phyloP scores from a whole-genome alignment of 2,888 invertebrate genomes.

The Miltochrista miniata region DNA sequence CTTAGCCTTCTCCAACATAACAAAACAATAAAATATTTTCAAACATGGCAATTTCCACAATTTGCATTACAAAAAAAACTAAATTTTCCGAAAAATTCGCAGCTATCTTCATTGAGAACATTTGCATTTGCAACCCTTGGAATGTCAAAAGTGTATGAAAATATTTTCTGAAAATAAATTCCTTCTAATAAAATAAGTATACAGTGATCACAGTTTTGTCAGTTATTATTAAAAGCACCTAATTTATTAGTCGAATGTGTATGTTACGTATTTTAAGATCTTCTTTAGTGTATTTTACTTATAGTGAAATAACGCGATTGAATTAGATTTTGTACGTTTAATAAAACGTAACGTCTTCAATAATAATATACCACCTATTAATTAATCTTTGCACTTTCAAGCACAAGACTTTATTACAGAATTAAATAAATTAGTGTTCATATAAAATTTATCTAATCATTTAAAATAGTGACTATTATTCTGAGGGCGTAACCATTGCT shows the following conservation, averaged over 20 bases:
- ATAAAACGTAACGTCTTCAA: too few species aligned
- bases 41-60: too few species aligned
- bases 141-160: slow-evolving; percentile 78
- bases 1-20: too few species aligned
- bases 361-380: too few species aligned
- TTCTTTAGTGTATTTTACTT: slow-evolving; percentile 46
- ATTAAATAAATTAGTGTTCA: slow-evolving; percentile 64
- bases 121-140: slow-evolving; percentile 58
- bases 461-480: slow-evolving; percentile 52
- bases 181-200: slow-evolving; percentile 18
- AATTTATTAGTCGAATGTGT: slow-evolving; percentile 27
- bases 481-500: slow-evolving; percentile 77
- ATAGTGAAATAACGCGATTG: slow-evolving; percentile 57
- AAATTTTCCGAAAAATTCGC: slow-evolving; percentile 2
- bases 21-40: too few species aligned
- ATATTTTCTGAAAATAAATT: slow-evolving; percentile 40
- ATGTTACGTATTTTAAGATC: slow-evolving; percentile 33
- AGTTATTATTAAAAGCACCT: slow-evolving; percentile 39
- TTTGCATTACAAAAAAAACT: too few species aligned
- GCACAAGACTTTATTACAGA: slow-evolving; percentile 48
- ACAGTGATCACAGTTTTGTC: slow-evolving; percentile 19
- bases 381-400: slow-evolving; percentile 51
- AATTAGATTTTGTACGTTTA: slow-evolving; percentile 61
- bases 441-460: slow-evolving; percentile 51
- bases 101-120: slow-evolving; percentile 52